Base-by-base conservation (phyloP, 2,888 invertebrate genomes). In the Pyrgus malvae region DNA sequence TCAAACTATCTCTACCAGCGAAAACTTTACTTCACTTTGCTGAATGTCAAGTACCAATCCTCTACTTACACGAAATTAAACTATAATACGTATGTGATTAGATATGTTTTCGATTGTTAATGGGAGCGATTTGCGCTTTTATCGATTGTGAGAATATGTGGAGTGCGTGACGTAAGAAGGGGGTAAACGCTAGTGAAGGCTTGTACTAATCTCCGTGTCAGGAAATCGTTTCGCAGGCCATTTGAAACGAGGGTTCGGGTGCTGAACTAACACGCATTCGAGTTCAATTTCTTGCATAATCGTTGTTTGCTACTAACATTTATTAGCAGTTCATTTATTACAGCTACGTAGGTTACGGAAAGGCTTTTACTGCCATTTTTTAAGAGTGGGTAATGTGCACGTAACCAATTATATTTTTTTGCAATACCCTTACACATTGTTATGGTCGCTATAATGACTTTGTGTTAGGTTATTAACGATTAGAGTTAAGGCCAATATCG, bases 141-240 rank as follows among this genome's bases (percentile, higher is more conserved):
- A 72, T 71, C 68, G 67, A 63, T 67, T 64, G 66, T 70, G 60
- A 68, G 67, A 71, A 74, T 68, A 66, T 70, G 68, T 81, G 66
- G 76, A 88, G 89, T 90, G 89, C 90, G 90, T 90, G 90, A 89
- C 78, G 88, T 89, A 90, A 89, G 87, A 80, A 83, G 90, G 90
- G 90, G 83, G 80, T 79, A 80, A 83, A 75, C 78, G 78, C 74
- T 75, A 82, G 90, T 87, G 90, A 88, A 85, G 85, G 84, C 86
- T 89, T 87, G 90, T 90, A 86, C 90, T 90, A 90, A 90, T 89
- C 90, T 86, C 90, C 90, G 83, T 88, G 90, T 90, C 90, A 90
- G 88, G 87, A 86, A 89, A 89, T 89, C 87, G 90, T 89, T 90
- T 87, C 82, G 88, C 88, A 89, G 89, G 76, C 86, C 90, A 90